These are phyloP conservation scores for Thymelicus lineola DNA, from an alignment of 2,888 invertebrate genomes.

Conservation along the genomic window DNA sequence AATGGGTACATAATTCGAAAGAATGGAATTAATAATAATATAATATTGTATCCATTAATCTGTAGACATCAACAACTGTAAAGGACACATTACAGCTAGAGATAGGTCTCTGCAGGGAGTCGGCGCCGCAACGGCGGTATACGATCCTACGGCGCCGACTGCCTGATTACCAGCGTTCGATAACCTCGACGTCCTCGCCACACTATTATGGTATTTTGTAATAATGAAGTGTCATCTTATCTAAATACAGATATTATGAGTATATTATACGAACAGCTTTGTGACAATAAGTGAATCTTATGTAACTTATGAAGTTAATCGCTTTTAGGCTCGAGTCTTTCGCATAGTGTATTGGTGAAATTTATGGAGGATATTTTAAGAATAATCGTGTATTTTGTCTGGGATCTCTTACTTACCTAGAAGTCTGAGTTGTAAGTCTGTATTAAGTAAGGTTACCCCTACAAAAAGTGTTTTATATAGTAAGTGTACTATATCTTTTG, in stretches of 20 bases:
- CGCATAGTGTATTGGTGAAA: too few species aligned
- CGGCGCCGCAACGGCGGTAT: slow-evolving; percentile 53
- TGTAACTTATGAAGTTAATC: neutral
- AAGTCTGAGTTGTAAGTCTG: too few species aligned
- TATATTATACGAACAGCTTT: neutral
- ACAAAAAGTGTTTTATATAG: too few species aligned
- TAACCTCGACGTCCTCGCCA: slow-evolving; percentile 7
- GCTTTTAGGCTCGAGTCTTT: too few species aligned
- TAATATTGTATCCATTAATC: neutral
- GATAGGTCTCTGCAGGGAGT: slow-evolving; percentile 51
- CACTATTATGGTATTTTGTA: neutral
- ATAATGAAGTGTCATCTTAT: slow-evolving; percentile 7
- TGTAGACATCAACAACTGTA: neutral
- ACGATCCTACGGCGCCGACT: slow-evolving; percentile 52
- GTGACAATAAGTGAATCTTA: neutral
- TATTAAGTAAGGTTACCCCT: too few species aligned
- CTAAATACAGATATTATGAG: neutral
- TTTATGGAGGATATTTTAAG: too few species aligned
- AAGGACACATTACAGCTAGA: neutral
- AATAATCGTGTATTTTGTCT: too few species aligned
- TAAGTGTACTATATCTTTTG: too few species aligned
- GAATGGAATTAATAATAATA: neutral
- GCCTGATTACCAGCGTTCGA: slow-evolving; percentile 14
- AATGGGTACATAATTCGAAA: neutral
- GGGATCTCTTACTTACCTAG: too few species aligned